Evolutionary conservation across 2,113 vertebrate genomes (phyloP).

Genomic region (Raja brachyura): DNA sequence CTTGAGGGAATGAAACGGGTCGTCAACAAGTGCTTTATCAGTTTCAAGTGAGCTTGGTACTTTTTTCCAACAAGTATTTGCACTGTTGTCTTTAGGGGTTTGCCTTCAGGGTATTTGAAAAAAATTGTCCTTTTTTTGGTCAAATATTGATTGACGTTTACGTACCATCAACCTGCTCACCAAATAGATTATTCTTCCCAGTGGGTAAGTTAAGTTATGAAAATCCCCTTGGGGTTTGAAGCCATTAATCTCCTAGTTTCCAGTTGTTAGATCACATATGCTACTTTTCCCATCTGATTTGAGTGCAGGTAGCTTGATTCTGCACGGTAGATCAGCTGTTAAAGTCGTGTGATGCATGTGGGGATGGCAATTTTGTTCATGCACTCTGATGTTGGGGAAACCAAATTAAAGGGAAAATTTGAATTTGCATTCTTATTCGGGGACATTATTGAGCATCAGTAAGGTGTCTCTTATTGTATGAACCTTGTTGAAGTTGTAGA

Average conservation of each 20-base stretch:
- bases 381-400: neutral
- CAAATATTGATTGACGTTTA: neutral
- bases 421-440: neutral
- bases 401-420: neutral
- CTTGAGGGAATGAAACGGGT: neutral
- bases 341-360: neutral
- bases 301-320: neutral
- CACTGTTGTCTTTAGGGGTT: neutral
- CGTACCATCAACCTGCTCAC: neutral
- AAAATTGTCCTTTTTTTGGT: neutral
- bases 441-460: neutral
- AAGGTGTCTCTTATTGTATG: neutral
- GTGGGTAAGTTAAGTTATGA: neutral
- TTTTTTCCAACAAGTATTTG: neutral
- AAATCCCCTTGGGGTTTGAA: neutral
- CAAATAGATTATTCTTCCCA: neutral
- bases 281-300: neutral
- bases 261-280: too few species aligned
- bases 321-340: neutral
- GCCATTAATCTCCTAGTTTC: neutral
- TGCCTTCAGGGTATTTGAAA: slow-evolving; percentile 2
- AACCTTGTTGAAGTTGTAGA: neutral
- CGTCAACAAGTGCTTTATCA: too few species aligned
- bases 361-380: neutral
- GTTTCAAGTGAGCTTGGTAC: neutral